Evolutionary conservation across 2,888 invertebrate genomes (phyloP), one percentile per base, ranked within the genome.

Genomic region (Ochropleura plecta): DNA sequence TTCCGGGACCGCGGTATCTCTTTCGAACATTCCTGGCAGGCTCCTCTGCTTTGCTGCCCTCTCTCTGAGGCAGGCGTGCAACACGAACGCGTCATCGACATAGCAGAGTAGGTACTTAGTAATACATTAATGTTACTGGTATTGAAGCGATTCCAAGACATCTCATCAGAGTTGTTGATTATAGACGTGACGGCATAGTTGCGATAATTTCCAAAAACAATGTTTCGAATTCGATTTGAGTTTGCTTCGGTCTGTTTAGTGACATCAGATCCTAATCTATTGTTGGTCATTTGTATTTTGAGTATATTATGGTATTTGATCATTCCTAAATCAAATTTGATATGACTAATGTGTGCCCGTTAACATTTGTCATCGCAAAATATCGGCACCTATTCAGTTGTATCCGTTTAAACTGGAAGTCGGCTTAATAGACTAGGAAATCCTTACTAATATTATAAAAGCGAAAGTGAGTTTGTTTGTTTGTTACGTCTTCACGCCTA

Each of bases 141-240:
- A 44, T 81, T 74, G 70, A 78, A 68, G 67, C 55, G 51, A 73
- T 70, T 82, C 57, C 75, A 82, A 76, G 71, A 62, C n/a, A 20
- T 60, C 49, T 44, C 64, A 71, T 74, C 70, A 66, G 46, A 66
- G 46, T 40, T 70, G 55, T 64, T 82, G 48, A 70, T 72, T 57
- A 51, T 76, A 65, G 62, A 12, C 3, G 62, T 82, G 84, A 82
- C 68, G 62, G 6, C 67, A 80, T 80, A n/a, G 70, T 40, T 3
- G 49, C 7, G 63, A 65, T 73, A 70, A 80, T 65, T 80, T 73
- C 77, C 70, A 70, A 80, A 82, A 70, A 70, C 67, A 64, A 65
- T 48, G 44, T 60, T 64, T 64, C 51, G 18, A 49, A 72, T 79
- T 55, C 30, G 42, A 73, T 62, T 73, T 64, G 5, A 60, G 49